Evolutionary conservation across 2,888 invertebrate species (phyloP), one percentile per base, ranked within the genome.

Genomic region (Rhamnusium bicolor): DNA sequence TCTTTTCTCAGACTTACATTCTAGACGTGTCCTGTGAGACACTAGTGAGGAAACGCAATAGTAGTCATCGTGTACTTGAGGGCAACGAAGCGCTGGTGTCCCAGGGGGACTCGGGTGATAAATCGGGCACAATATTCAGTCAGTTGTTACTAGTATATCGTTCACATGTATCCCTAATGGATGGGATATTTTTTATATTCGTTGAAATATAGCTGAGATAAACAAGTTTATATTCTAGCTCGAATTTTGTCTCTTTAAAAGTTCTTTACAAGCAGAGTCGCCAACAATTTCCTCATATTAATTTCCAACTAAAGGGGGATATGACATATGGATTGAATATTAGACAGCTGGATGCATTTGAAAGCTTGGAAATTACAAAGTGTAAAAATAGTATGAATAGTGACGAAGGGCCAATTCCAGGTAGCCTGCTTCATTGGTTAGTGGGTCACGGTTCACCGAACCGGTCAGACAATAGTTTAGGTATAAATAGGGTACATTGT

Each of bases 121-220:
- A 76, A 76, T 76, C 61, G 71, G 27, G 32, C 51, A 49, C 69
- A 46, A 73, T 67, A 73, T 73, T 75, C 67, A 77, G 82, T 75
- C 67, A 77, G 82, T 82, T 82, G 82, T 83, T 82, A 82, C 81
- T 80, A 66, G 74, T 79, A 80, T 81, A 81, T 81, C 80, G 75
- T 71, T 79, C 76, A 77, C 78, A 73, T 76, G 80, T 80, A 78
- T 75, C 78, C 78, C 79, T 83, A 83, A 83, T 83, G 82, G 83
- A 83, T 75, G 67, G 75, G 79, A 79, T 81, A 81, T 82, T 82
- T 81, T 82, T 76, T 81, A 77, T 81, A 75, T 72, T 62, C 71
- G 65, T 56, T 73, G 74, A 81, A 79, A 78, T 79, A 78, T 76
- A 67, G 51, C 75, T 66, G 73, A 72, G 73, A 77, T 70, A 81